phyloP scores from a whole-genome alignment of 2,888 invertebrate species.

The Tupiocoris notatus region DNA sequence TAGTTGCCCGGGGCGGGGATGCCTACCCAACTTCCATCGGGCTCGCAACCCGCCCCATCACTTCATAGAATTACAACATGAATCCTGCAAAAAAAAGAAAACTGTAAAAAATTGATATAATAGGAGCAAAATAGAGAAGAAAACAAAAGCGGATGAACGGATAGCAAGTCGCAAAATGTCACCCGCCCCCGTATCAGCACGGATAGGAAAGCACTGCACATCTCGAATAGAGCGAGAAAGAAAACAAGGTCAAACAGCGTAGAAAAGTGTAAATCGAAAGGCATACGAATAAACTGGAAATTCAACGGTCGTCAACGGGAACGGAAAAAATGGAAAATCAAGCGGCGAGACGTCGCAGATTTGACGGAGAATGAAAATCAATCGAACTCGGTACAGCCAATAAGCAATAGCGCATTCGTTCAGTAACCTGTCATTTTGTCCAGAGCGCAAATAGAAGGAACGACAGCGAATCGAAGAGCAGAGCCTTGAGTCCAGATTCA shows the following conservation, averaged over 20 bases:
- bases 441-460: background rate
- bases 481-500: constrained; percentile 2
- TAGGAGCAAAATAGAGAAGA: background rate
- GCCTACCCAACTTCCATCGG: constrained; percentile 84
- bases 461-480: background rate
- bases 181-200: constrained; percentile 1
- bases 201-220: background rate
- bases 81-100: constrained; percentile 32
- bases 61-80: constrained; percentile 44
- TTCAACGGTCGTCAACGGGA: background rate
- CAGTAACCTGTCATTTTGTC: constrained; percentile 46
- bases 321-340: too few relatives aligned
- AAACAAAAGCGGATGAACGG: too few relatives aligned
- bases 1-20: constrained; percentile 57
- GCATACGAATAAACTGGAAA: background rate
- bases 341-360: too few relatives aligned
- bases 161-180: constrained; percentile 1
- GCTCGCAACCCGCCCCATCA: constrained; percentile 82
- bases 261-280: background rate
- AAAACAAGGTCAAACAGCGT: constrained; percentile 38
- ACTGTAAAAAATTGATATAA: background rate
- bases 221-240: background rate
- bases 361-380: constrained; percentile 5
- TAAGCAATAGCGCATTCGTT: constrained; percentile 23
- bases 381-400: constrained; percentile 11